Conservation (phyloP, 2,113 vertebrate genomes). For the Platichthys flesus region DNA sequence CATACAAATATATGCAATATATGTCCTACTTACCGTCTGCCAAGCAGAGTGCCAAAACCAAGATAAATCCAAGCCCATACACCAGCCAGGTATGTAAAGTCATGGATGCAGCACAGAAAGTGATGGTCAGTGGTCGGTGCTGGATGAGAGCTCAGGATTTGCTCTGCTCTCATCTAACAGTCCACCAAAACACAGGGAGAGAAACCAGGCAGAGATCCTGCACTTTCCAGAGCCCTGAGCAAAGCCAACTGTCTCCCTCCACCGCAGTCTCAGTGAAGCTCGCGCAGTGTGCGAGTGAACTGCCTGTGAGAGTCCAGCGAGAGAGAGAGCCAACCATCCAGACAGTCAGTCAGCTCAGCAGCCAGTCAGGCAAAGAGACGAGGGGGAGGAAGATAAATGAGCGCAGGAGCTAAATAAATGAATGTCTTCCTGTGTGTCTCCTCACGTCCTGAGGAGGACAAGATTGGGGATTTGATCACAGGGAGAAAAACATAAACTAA, state of each 20-base stretch:
- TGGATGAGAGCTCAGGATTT: slow-evolving; percentile 38
- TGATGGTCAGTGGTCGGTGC: slow-evolving; percentile 54
- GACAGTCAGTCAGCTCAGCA: slow-evolving; percentile 73
- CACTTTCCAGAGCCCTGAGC: slow-evolving; percentile 60
- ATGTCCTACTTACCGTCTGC: slow-evolving; percentile 75
- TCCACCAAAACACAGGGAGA: slow-evolving; percentile 52
- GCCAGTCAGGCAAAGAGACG: slow-evolving; percentile 69
- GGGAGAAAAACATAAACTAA: neutral
- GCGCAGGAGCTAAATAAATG: slow-evolving; percentile 63
- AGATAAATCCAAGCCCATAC: slow-evolving; percentile 79
- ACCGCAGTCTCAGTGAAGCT: slow-evolving; percentile 53
- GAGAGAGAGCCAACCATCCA: slow-evolving; percentile 69
- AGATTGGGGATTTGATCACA: slow-evolving; percentile 30
- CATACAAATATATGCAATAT: neutral
- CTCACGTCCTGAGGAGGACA: slow-evolving; percentile 44
- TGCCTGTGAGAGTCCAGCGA: slow-evolving; percentile 60
- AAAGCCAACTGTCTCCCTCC: slow-evolving; percentile 50
- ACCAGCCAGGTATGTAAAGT: slow-evolving; percentile 78
- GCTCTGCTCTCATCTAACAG: slow-evolving; percentile 59
- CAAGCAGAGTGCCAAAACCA: slow-evolving; percentile 71
- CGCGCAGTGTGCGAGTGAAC: slow-evolving; percentile 47
- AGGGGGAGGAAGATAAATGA: slow-evolving; percentile 63
- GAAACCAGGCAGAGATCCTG: slow-evolving; percentile 41
- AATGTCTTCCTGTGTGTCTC: slow-evolving; percentile 51
- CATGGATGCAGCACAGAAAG: slow-evolving; percentile 81